A percentile compares a stretch with the other conserved stretches of the same genome.
These are phyloP conservation scores for Sebastiscus albofasciatus DNA, from an alignment of 2,797 vertebrate species.

Conservation along the genomic window DNA sequence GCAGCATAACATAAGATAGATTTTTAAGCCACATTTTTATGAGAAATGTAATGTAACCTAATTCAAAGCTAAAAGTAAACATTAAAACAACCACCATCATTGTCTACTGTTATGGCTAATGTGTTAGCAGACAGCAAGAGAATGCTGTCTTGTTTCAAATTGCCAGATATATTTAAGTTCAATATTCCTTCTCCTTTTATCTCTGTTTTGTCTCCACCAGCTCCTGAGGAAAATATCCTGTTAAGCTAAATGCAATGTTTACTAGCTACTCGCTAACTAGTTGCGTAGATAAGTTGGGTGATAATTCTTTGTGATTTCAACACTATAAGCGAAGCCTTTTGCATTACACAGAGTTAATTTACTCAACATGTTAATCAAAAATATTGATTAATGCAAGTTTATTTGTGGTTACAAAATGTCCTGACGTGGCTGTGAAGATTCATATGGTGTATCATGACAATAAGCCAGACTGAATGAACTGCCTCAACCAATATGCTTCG, in stretches of 20 bases:
- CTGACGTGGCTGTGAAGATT: background rate
- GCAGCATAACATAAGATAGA: background rate
- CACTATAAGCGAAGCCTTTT: background rate
- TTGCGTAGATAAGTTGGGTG: background rate
- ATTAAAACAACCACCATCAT: background rate
- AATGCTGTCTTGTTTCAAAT: background rate
- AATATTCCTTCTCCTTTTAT: background rate
- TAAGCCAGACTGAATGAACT: background rate
- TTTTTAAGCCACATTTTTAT: background rate
- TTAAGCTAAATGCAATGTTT: background rate
- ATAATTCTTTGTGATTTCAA: background rate
- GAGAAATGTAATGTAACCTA: background rate
- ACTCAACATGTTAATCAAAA: background rate
- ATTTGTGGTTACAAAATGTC: background rate
- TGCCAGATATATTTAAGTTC: background rate
- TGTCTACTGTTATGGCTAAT: background rate
- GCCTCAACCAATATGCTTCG: background rate
- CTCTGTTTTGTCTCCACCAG: background rate
- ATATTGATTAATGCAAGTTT: background rate
- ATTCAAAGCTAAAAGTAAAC: background rate
- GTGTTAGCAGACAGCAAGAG: background rate
- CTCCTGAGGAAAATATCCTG: background rate
- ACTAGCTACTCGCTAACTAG: background rate
- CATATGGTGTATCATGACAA: background rate
- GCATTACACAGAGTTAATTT: background rate